Conservation (phyloP, 2,797 vertebrate genomes). For the Poecile montanus region DNA sequence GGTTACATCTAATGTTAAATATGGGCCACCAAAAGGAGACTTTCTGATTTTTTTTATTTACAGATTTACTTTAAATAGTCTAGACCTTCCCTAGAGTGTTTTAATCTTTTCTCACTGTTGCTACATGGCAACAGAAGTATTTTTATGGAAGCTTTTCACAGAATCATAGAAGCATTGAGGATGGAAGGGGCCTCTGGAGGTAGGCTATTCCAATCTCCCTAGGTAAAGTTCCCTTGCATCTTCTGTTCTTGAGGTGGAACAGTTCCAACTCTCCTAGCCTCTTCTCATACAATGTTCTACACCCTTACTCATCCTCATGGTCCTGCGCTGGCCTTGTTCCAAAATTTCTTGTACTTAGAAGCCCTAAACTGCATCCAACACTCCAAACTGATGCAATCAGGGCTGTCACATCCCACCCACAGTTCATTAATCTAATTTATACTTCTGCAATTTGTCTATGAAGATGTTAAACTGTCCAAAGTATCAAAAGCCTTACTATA, state of each 20-base stretch:
- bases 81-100: background rate
- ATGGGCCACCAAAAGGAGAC: background rate
- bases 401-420: background rate
- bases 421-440: background rate
- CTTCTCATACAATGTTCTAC: background rate
- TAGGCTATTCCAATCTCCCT: background rate
- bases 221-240: background rate
- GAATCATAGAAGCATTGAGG: background rate
- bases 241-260: background rate
- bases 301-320: background rate
- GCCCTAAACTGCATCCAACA: background rate
- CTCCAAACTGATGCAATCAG: background rate
- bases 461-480: background rate
- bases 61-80: background rate
- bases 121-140: background rate
- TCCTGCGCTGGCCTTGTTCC: background rate
- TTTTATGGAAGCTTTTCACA: background rate
- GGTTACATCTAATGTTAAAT: background rate
- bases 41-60: background rate
- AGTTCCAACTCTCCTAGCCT: background rate
- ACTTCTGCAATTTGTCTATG: background rate
- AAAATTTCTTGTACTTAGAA: background rate
- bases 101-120: background rate
- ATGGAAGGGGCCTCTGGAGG: background rate
- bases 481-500: background rate